phyloP scores from a whole-genome alignment of 2,888 invertebrate species.

The Hydraecia micacea region DNA sequence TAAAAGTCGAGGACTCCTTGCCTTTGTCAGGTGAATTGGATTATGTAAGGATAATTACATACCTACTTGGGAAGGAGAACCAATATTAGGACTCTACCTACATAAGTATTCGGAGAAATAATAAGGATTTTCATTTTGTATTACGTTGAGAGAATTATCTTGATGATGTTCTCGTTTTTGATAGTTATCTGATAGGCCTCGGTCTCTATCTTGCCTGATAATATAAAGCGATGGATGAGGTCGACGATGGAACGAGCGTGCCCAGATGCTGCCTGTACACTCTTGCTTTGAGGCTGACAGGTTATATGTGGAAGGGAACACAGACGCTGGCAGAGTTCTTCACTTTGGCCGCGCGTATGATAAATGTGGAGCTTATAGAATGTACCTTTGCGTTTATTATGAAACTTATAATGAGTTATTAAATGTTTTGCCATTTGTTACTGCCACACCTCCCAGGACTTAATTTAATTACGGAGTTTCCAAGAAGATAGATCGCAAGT shows the following conservation, averaged over 20 bases:
- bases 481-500: not conserved
- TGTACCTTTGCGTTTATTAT: not conserved
- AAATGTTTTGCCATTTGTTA: constrained; percentile 9
- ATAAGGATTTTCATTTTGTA: not conserved
- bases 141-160: not conserved
- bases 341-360: not conserved
- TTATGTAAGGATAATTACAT: not conserved
- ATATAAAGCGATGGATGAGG: not conserved
- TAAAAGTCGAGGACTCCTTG: constrained; percentile 13
- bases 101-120: not conserved
- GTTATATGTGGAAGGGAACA: not conserved
- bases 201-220: not conserved
- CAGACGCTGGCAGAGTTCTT: not conserved
- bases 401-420: not conserved
- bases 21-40: constrained; percentile 20
- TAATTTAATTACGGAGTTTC: constrained; percentile 21
- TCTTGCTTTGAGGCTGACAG: not conserved
- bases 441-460: not conserved
- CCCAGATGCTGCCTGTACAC: not conserved
- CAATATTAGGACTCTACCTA: not conserved
- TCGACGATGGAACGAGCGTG: not conserved
- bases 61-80: not conserved
- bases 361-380: not conserved
- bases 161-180: not conserved
- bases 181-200: not conserved